These are phyloP conservation scores for Alloplasta piceator DNA, from an alignment of 2,888 invertebrate species.

Conservation along the genomic window DNA sequence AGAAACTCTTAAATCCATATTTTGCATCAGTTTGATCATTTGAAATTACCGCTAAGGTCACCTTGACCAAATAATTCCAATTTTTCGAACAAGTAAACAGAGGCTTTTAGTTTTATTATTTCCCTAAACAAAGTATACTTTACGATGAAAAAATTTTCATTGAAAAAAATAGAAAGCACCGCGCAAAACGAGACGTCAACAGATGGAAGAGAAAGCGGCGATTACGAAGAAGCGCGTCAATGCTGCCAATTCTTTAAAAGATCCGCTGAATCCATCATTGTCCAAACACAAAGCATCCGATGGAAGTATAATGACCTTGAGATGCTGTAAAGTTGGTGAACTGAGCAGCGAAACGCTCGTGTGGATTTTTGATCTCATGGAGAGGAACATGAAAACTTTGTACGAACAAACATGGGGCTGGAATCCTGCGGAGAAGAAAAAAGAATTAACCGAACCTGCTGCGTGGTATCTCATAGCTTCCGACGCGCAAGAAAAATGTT, in stretches of 20 bases:
- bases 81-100: no score
- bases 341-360: constrained; percentile 85
- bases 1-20: no score
- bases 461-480: constrained; percentile 87
- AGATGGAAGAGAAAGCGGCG: constrained; percentile 74
- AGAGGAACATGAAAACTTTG: constrained; percentile 91
- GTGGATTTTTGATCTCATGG: constrained; percentile 91
- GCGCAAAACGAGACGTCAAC: constrained; percentile 77
- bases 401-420: constrained; percentile 88
- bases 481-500: constrained; percentile 81
- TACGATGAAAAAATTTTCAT: no score
- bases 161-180: constrained; percentile 72
- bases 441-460: constrained; percentile 87
- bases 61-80: no score
- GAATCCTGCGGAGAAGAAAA: constrained; percentile 87
- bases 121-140: no score
- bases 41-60: no score
- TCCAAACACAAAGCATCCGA: constrained; percentile 86
- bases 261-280: constrained; percentile 87
- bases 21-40: no score
- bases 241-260: constrained; percentile 85
- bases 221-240: constrained; percentile 86
- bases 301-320: constrained; percentile 86
- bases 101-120: no score
- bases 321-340: constrained; percentile 85